Conservation (phyloP, 2,797 vertebrate species). For the Eulemur coronatus region DNA sequence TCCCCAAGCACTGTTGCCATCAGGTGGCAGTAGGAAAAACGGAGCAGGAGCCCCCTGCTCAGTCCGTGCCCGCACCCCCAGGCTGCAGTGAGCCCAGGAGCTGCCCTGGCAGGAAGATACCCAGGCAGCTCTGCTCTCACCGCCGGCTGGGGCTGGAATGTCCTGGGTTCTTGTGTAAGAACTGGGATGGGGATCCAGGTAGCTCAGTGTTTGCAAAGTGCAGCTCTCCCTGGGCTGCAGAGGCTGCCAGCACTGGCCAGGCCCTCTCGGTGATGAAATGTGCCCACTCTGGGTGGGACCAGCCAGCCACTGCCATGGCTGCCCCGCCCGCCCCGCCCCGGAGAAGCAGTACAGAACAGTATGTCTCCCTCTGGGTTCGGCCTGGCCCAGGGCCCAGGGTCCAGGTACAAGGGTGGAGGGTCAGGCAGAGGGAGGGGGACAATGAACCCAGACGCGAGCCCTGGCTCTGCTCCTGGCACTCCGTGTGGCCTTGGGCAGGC, state of each 20-base stretch:
- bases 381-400: slow-evolving; percentile 27
- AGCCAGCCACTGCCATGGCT: neutral
- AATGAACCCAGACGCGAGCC: neutral
- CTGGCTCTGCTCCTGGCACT: neutral
- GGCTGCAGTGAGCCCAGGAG: neutral
- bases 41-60: neutral
- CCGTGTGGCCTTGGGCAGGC: neutral
- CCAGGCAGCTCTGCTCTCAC: neutral
- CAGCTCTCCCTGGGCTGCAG: neutral
- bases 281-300: neutral
- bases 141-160: neutral
- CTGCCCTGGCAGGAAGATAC: neutral
- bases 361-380: slow-evolving; percentile 25
- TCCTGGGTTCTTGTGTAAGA: neutral
- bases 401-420: slow-evolving; percentile 9
- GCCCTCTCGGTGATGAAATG: slow-evolving; percentile 6
- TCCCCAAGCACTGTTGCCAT: neutral
- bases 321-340: rapidly evolving
- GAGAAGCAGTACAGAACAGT: neutral
- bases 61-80: neutral
- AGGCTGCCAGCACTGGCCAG: neutral
- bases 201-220: neutral
- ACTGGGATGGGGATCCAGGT: neutral
- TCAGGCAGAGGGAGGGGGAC: neutral
- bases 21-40: neutral